Evolutionary conservation across 2,113 vertebrate species (phyloP).

Genomic region (Physeter macrocephalus): DNA sequence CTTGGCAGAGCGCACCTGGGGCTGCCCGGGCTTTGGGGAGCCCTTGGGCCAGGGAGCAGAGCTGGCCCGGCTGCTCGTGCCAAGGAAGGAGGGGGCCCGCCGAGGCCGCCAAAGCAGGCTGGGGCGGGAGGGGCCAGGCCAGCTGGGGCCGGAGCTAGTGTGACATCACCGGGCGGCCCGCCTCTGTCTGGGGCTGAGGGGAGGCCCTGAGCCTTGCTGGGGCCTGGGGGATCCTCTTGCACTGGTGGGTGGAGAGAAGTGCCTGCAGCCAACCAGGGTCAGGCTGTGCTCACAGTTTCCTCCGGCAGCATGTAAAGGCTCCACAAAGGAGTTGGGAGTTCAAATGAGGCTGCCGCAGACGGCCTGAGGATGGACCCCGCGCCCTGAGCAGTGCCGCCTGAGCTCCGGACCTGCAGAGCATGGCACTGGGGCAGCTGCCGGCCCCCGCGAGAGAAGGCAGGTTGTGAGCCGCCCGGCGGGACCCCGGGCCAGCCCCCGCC

Average conservation of each 20-base stretch:
- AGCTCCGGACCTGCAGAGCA: conserved; percentile 64
- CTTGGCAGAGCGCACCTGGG: neutral
- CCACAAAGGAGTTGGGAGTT: conserved; percentile 81
- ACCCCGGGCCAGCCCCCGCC: neutral
- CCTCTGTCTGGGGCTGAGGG: conserved; percentile 82
- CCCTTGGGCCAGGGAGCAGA: neutral
- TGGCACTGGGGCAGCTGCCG: conserved; percentile 65
- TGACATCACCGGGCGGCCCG: conserved; percentile 80
- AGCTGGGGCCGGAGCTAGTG: conserved; percentile 68
- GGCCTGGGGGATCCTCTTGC: conserved; percentile 84
- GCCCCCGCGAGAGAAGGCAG: neutral
- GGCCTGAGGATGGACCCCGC: conserved; percentile 78
- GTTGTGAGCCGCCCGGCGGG: neutral
- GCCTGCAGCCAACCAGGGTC: conserved; percentile 79
- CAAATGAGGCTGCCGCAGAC: conserved; percentile 82
- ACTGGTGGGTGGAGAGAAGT: conserved; percentile 83
- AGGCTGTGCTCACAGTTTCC: conserved; percentile 76
- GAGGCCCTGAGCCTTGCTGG: conserved; percentile 73
- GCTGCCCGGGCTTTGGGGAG: conserved; percentile 20
- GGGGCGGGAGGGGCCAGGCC: conserved; percentile 74
- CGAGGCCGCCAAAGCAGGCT: conserved; percentile 24
- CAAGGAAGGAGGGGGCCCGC: conserved; percentile 47
- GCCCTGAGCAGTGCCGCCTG: conserved; percentile 72
- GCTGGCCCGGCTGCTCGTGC: conserved; percentile 43
- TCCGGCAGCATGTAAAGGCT: conserved; percentile 83